phyloP scores from a whole-genome alignment of 2,888 invertebrate genomes.

The Drosophila putrida region DNA sequence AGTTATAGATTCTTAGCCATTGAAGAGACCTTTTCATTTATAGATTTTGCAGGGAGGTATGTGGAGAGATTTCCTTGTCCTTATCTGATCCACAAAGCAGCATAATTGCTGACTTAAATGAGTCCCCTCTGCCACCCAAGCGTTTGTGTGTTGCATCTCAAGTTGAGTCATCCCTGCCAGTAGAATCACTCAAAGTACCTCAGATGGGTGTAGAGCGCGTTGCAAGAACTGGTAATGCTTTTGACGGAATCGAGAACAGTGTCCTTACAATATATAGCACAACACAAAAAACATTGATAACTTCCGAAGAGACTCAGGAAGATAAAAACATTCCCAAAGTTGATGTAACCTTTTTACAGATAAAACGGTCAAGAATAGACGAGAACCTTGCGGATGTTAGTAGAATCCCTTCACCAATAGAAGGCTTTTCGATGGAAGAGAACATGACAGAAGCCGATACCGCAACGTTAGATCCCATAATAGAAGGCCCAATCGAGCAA shows the following conservation, averaged over 20 bases:
- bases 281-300: too few species aligned
- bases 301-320: too few species aligned
- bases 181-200: too few species aligned
- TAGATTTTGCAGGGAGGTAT: neutral
- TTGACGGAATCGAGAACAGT: neutral
- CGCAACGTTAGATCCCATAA: too few species aligned
- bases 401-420: too few species aligned
- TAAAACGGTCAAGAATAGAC: too few species aligned
- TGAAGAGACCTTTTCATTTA: neutral
- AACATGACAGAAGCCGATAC: neutral
- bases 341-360: too few species aligned
- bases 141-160: neutral
- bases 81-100: too few species aligned
- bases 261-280: neutral
- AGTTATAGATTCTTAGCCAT: neutral
- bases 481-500: too few species aligned
- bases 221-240: neutral
- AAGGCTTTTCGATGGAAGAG: neutral
- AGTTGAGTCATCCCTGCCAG: neutral
- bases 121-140: neutral
- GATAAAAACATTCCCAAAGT: too few species aligned
- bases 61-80: neutral
- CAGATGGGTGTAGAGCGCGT: neutral
- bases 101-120: neutral
- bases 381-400: too few species aligned